Evolutionary conservation across 2,113 vertebrate genomes (phyloP), one percentile per base, ranked within the genome.

Genomic region (Heterochromis multidens): DNA sequence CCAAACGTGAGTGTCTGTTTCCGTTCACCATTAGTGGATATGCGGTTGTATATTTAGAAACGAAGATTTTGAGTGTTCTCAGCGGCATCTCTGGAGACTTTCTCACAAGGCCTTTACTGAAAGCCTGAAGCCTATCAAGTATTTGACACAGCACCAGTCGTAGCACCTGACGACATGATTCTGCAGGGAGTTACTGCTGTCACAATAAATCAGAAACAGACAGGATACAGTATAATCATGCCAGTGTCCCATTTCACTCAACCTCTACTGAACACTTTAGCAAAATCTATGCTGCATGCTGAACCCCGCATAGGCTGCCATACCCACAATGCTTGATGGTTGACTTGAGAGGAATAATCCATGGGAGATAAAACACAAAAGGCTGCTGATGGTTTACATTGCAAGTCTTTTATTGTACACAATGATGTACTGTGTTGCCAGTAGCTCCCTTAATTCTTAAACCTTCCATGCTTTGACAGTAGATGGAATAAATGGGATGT

Each of bases 261-360:
- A 81, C 76, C 87, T 77, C 61, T 79, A 80, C 77, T n/a, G 49
- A 86, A 80, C 8, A 70, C 83, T 87, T 81, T 58, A 60, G 82
- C 80, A 72, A 78, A 90, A 77, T 67, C 63, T n/a, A 56, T 27
- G 13, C 84, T 49, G 87, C 79, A 54, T 13, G 27, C 62, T 56
- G 87, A 57, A 76, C 43, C 72, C 74, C 25, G 63, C 56, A n/a
- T 77, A 84, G 29, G 63, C 61, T 4, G 63, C 79, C 56, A 21
- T 62, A 33, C 37, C 74, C 80, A 35, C 91, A 29, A 40, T 81
- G 76, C 89, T 92, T 95, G 95, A 94, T 94, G 93, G 95, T 94
- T 94, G 94, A 94, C 90, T 95, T 90, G 85, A 93, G 92, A 87
- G 76, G 88, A 90, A 88, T 92, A 90, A 91, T 91, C 89, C 93